These are phyloP conservation scores for Heliconius congener DNA, from an alignment of 1,140 invertebrate genomes.

Conservation along the genomic window DNA sequence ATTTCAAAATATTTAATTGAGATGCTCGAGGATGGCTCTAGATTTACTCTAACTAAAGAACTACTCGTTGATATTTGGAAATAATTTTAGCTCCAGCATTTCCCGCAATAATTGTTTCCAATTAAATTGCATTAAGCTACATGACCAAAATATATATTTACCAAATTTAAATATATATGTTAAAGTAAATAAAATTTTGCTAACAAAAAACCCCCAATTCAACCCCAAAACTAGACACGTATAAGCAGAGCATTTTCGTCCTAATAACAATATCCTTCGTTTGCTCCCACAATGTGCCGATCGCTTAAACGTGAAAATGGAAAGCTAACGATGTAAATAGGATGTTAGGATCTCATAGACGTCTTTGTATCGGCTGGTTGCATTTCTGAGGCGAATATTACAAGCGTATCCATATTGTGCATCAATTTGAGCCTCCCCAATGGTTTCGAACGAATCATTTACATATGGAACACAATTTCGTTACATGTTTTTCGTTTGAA, in stretches of 20 bases:
- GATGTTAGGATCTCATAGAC: constrained; percentile 33
- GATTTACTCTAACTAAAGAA: not conserved
- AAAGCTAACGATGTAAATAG: constrained; percentile 44
- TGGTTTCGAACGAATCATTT: constrained; percentile 9
- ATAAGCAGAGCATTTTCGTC: not conserved
- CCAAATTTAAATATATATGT: too few species aligned
- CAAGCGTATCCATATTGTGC: constrained; percentile 12
- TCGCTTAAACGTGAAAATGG: constrained; percentile 48
- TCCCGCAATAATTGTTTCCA: not conserved
- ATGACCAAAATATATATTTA: too few species aligned
- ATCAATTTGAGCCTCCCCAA: constrained; percentile 8
- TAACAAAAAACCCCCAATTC: not conserved
- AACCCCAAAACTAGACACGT: not conserved
- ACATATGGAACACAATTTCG: constrained; percentile 13
- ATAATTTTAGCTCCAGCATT: not conserved
- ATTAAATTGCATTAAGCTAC: not conserved
- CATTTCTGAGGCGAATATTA: constrained; percentile 18
- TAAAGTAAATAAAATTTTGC: not conserved
- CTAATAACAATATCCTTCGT: constrained; percentile 18
- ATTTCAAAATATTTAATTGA: not conserved
- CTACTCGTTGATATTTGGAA: not conserved
- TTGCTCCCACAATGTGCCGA: constrained; percentile 27
- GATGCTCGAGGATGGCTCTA: not conserved
- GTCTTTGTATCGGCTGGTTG: constrained; percentile 29
- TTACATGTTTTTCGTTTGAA: constrained; percentile 13